A percentile compares a stretch with the other conserved stretches of the same genome.
These are phyloP conservation scores for Trichomycterus rosablanca DNA, from an alignment of 2,113 vertebrate species.

Conservation along the genomic window DNA sequence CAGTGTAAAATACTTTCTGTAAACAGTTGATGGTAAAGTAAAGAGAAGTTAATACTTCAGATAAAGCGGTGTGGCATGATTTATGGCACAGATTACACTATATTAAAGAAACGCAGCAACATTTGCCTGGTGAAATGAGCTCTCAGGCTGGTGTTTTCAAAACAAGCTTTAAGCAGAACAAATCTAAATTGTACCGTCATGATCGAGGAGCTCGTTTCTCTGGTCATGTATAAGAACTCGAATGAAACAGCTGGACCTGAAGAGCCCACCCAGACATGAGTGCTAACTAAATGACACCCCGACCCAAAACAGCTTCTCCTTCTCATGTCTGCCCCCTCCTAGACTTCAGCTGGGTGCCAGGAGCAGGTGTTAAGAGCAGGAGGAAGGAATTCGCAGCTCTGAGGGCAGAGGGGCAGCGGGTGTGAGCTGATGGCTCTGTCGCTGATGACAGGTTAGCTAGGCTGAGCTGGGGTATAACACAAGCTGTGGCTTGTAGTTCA, in stretches of 20 bases:
- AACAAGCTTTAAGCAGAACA: slow-evolving; percentile 40
- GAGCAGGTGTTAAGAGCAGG: slow-evolving; percentile 42
- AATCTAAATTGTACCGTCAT: slow-evolving; percentile 16
- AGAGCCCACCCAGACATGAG: slow-evolving; percentile 37
- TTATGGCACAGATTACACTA: slow-evolving; percentile 2
- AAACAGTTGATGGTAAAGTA: not conserved
- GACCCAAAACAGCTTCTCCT: slow-evolving; percentile 25
- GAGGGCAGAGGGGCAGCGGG: slow-evolving; percentile 19
- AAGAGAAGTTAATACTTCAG: not conserved
- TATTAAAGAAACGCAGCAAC: slow-evolving; percentile 19
- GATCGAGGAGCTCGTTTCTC: slow-evolving; percentile 3
- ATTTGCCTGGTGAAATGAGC: slow-evolving; percentile 14
- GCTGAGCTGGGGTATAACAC: not conserved
- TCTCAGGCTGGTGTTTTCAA: slow-evolving; percentile 25
- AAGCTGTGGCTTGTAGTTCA: too few relatives aligned
- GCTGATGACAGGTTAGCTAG: slow-evolving; percentile 33
- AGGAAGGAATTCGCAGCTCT: slow-evolving; percentile 40
- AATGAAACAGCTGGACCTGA: slow-evolving; percentile 33
- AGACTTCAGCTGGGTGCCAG: slow-evolving; percentile 26
- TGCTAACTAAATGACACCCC: slow-evolving; percentile 10
- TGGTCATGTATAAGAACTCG: not conserved
- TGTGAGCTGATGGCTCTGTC: slow-evolving; percentile 39
- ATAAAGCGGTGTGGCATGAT: slow-evolving; percentile 10
- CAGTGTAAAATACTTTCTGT: not conserved
- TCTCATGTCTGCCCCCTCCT: slow-evolving; percentile 15